phyloP scores from a whole-genome alignment of 2,888 invertebrate species.

The Pollenia angustigena region DNA sequence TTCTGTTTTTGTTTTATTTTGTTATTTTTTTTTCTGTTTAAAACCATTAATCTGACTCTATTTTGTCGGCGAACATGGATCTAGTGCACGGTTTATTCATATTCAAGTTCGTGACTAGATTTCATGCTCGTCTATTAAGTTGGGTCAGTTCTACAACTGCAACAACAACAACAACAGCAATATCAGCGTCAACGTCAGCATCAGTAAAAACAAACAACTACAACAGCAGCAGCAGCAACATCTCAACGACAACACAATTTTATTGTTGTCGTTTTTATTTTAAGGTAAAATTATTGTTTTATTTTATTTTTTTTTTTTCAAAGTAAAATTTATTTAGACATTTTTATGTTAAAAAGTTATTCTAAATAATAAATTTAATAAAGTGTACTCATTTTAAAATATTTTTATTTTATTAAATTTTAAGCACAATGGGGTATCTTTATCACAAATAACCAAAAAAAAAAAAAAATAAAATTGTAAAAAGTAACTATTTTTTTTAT shows the following conservation, averaged over 20 bases:
- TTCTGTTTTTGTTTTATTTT: constrained; percentile 29
- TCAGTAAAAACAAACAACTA: neutral
- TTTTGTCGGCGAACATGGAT: constrained; percentile 85
- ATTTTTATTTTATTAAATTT: neutral
- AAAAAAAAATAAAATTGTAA: neutral
- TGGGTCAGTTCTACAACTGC: constrained; percentile 83
- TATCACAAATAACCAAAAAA: neutral
- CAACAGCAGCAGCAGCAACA: constrained; percentile 40
- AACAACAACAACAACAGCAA: constrained; percentile 26
- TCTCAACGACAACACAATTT: constrained; percentile 35
- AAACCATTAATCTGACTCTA: constrained; percentile 82
- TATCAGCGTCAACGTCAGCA: constrained; percentile 32
- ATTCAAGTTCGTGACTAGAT: constrained; percentile 85
- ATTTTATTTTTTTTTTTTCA: constrained; percentile 18
- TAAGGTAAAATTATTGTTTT: constrained; percentile 61
- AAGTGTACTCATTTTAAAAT: neutral
- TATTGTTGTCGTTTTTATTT: constrained; percentile 37
- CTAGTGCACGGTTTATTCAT: constrained; percentile 85
- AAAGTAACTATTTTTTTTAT: too few relatives aligned
- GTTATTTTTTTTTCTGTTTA: constrained; percentile 38
- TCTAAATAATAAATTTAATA: constrained; percentile 35
- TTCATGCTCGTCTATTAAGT: constrained; percentile 85
- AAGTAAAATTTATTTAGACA: constrained; percentile 15
- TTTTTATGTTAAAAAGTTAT: constrained; percentile 18
- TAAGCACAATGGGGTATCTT: neutral